phyloP scores from a whole-genome alignment of 2,797 vertebrate genomes.

The Atherinosoma microstoma region DNA sequence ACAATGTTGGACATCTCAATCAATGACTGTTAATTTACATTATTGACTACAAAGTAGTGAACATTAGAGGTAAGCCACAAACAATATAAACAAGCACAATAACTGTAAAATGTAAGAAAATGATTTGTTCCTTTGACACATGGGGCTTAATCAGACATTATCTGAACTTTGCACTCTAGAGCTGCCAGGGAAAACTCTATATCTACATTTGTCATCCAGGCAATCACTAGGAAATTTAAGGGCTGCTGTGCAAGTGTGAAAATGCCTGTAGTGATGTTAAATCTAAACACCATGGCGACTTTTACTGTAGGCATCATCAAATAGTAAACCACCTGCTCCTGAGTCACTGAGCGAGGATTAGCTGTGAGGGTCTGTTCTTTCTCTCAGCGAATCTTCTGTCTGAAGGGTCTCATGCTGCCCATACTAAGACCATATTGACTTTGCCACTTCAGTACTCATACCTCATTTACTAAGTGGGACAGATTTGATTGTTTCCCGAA shows the following conservation, averaged over 20 bases:
- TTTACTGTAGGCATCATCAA: constrained; percentile 18
- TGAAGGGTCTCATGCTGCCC: constrained; percentile 58
- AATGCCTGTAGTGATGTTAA: constrained; percentile 1
- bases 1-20: neutral
- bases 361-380: constrained; percentile 35
- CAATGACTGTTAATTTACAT: neutral
- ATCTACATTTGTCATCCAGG: neutral
- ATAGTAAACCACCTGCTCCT: constrained; percentile 27
- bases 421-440: constrained; percentile 37
- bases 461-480: constrained; percentile 55
- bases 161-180: neutral
- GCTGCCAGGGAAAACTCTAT: neutral
- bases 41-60: no score
- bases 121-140: neutral
- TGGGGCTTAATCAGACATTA: neutral
- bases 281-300: neutral
- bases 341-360: constrained; percentile 47
- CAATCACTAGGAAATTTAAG: neutral
- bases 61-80: neutral
- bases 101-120: neutral
- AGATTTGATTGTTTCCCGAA: constrained; percentile 67
- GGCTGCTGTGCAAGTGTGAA: neutral
- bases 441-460: constrained; percentile 45
- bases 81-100: neutral
- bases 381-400: constrained; percentile 41